A percentile compares a stretch with the other conserved stretches of the same genome.
phyloP scores from a whole-genome alignment of 1,140 invertebrate species.

The Scaptomyza montana region DNA sequence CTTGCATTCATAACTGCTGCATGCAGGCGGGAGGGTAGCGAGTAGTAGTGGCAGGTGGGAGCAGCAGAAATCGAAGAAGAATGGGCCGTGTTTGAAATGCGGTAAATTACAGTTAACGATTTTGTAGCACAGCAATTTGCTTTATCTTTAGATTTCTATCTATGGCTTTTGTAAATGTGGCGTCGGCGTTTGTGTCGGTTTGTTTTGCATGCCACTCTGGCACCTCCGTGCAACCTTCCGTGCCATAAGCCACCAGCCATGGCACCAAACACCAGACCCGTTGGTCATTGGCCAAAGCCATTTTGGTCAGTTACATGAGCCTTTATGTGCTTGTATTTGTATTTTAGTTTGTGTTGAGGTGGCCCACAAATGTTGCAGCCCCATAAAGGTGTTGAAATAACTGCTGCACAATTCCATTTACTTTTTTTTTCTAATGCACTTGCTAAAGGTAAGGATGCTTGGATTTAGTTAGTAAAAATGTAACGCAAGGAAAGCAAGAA shows the following conservation, averaged over 20 bases:
- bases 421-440: constrained; percentile 30
- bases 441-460: background rate
- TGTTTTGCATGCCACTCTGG: constrained; percentile 71
- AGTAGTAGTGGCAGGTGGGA: background rate
- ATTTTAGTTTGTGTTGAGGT: constrained; percentile 28
- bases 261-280: background rate
- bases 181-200: constrained; percentile 66
- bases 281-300: constrained; percentile 67
- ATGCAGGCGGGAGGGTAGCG: constrained; percentile 5
- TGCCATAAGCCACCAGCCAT: constrained; percentile 6
- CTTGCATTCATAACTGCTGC: constrained; percentile 60
- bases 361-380: constrained; percentile 60
- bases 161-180: constrained; percentile 75
- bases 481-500: background rate
- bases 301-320: constrained; percentile 44
- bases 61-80: constrained; percentile 36
- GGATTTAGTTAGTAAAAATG: background rate
- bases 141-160: constrained; percentile 78
- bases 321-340: constrained; percentile 23
- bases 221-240: constrained; percentile 25
- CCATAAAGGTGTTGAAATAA: constrained; percentile 81
- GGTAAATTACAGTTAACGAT: constrained; percentile 82
- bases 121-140: constrained; percentile 82
- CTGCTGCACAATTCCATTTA: constrained; percentile 58
- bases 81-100: constrained; percentile 67